phyloP scores from a whole-genome alignment of 2,888 invertebrate species.

The Pyrrhosoma nymphula region DNA sequence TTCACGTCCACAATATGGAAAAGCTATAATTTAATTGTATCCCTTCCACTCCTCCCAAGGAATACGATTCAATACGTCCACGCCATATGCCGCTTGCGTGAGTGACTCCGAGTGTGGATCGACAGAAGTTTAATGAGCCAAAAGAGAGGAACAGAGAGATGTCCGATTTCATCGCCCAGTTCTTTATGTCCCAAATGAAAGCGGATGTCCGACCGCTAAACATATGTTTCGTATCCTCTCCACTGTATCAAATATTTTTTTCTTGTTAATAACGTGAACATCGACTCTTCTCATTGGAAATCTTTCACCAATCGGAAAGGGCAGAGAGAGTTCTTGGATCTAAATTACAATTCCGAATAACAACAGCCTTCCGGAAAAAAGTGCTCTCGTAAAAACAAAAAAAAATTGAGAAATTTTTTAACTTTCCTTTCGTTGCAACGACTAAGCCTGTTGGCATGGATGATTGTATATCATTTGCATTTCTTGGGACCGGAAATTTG shows the following conservation, averaged over 20 bases:
- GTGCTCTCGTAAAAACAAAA: not conserved
- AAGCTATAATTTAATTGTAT: slow-evolving; percentile 13
- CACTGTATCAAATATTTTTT: not conserved
- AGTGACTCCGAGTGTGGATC: not conserved
- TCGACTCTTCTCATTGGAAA: not conserved
- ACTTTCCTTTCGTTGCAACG: not conserved
- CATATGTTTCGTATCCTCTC: not conserved
- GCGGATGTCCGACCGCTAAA: not conserved
- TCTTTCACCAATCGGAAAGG: not conserved
- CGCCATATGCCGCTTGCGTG: slow-evolving; percentile 14
- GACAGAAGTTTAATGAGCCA: not conserved
- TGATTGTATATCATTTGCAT: not conserved
- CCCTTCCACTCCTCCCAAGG: not conserved
- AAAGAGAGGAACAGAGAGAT: not conserved
- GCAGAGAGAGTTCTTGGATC: not conserved
- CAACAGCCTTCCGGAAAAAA: not conserved
- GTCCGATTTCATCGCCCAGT: not conserved
- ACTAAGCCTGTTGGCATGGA: not conserved
- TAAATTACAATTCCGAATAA: not conserved
- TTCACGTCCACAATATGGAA: slow-evolving; percentile 10
- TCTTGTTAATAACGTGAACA: not conserved
- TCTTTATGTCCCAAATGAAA: not conserved
- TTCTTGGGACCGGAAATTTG: not conserved
- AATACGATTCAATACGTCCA: slow-evolving; percentile 31
- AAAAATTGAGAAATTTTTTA: not conserved